Conservation (phyloP, 2,797 vertebrate genomes). For the Diglossa cyanea region DNA sequence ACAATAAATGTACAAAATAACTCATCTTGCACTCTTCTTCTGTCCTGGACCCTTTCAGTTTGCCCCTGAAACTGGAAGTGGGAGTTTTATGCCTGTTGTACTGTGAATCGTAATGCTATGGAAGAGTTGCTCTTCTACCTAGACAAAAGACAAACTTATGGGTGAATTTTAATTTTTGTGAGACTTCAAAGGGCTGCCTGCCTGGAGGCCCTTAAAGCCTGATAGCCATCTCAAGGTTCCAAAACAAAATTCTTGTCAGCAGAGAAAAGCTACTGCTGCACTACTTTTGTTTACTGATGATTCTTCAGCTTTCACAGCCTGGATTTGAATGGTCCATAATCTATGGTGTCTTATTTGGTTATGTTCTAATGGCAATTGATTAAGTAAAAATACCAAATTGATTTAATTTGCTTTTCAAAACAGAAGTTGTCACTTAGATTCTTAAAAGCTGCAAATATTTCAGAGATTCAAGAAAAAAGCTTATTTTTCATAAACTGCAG, state of each 20-base stretch:
- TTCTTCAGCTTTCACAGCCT: background rate
- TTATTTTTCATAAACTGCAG: background rate
- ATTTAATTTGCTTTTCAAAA: background rate
- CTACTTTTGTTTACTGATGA: background rate
- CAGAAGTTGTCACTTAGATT: background rate
- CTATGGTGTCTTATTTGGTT: background rate
- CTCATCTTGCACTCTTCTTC: background rate
- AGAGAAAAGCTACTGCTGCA: background rate
- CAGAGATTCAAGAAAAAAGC: background rate
- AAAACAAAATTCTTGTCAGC: background rate
- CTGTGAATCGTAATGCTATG: background rate
- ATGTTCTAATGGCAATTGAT: background rate
- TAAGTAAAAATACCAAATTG: background rate
- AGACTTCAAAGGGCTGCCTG: background rate
- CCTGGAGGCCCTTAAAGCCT: background rate
- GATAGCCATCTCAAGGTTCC: background rate
- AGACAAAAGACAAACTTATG: background rate
- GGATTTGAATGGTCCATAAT: background rate
- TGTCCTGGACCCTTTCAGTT: background rate
- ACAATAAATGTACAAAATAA: background rate
- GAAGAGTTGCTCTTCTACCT: background rate
- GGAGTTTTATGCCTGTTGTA: background rate
- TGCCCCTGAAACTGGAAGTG: background rate
- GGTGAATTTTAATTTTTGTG: background rate
- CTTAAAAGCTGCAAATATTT: background rate